Base-by-base conservation (phyloP, 2,888 invertebrate genomes). In the Agriotes lineatus region DNA sequence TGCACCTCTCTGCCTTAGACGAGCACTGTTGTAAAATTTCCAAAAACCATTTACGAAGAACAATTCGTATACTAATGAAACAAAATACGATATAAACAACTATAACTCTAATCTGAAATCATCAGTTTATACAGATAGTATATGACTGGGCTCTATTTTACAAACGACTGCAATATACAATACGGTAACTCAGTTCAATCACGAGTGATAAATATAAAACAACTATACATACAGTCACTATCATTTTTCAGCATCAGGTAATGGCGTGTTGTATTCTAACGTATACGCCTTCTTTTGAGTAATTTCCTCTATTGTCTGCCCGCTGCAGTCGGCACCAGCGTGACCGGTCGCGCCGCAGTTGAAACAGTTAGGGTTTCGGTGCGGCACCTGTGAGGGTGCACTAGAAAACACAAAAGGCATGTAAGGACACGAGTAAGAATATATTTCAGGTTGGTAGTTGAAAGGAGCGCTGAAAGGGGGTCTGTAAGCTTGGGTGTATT, bases 261-360 rank as follows among this genome's bases (percentile, higher is more conserved):
- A 72, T 50, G 76, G 67, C 12, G 80, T 69, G 42, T 80, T 86
- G 82, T 89, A 91, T 83, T 91, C 91, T 69, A 92, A 84, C 82
- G 89, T 90, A 79, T 90, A 92, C 70, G 89, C 88, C 73, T 90
- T 90, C 73, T 90, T 89, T 76, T 91, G 88, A 39, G 95, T 94
- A 85, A 96, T 93, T 84, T 96, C 95, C 83, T 97, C 96, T 90
- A 97, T 95, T 64, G 95, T 95, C 72, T 93, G 93, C 82, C 95
- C 95, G 80, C 93, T 92, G 83, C 97, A 97, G 76, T 96, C 96
- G 77, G 90, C 88, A 19, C 96, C 96, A 57, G 89, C 88, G 84
- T 97, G 97, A 58, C 90, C 92, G 63, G 90, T 88, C 60, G 91
- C 92, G 69, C 97, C 97, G 85, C 97, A 97, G 84, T 97, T 97